Evolutionary conservation across 2,797 vertebrate species (phyloP), one percentile per base, ranked within the genome.

Genomic region (Podarcis lilfordi): DNA sequence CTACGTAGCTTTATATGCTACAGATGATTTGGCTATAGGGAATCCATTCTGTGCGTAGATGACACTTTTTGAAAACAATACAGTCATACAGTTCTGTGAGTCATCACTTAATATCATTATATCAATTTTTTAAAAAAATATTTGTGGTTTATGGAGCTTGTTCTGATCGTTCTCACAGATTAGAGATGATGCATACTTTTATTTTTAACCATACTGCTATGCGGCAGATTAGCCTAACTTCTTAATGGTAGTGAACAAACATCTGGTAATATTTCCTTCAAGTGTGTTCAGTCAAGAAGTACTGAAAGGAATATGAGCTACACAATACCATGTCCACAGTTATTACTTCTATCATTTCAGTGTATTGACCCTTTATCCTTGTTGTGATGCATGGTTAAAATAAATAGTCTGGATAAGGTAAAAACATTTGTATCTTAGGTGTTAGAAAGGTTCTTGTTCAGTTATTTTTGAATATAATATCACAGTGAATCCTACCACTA

Each of bases 31-130:
- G n/a, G 2, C 21, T 37, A 11, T 64, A 37, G 32, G 23, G 29
- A 10, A 69, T 19, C 29, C 17, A 32, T 71, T 29, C 40, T 82
- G 9, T 50, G 17, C 13, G 19, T 50, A 32, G 19, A 83, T 32
- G 68, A 17, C 50, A 8, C 27, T 69, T 82, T 82, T 37, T 82
- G 13, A 17, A 37, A 17, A 8, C 32, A 71, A 25, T 83, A 11
- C 40, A 72, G 29, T 35, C 7, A 17, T 27, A 64, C n/a, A 64
- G 32, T 35, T 80, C 19, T 37, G n/a, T 84, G 43, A 72, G 10
- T 50, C 45, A 35, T 84, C 82, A 74, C 32, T 61, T 45, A 84
- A 84, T 84, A n/a, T 84, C 8, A 72, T 83, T 72, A 71, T 10
- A 23, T 10, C 43, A 55, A 13, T 10, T 19, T n/a, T 15, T 35